Conservation (phyloP, 2,797 vertebrate genomes). For the Chanos chanos region DNA sequence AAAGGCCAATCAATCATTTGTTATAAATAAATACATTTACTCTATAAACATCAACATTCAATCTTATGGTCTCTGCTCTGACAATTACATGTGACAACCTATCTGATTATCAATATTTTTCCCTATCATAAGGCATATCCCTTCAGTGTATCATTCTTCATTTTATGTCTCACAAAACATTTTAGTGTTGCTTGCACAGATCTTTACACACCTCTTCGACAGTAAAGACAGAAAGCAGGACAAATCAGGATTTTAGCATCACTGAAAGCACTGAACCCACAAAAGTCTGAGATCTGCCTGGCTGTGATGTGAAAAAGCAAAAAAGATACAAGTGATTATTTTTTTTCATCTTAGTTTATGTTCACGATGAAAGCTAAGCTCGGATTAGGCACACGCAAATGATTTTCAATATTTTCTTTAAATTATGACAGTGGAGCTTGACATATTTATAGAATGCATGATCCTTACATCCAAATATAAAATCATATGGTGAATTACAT, state of each 20-base stretch:
- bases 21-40: conserved; percentile 15
- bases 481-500: too few species aligned
- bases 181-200: conserved; percentile 8
- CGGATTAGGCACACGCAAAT: too few species aligned
- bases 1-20: conserved; percentile 6
- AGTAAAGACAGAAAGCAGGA: conserved; percentile 17
- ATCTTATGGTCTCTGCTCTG: conserved; percentile 13
- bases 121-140: conserved; percentile 33
- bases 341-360: too few species aligned
- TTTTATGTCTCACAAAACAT: too few species aligned
- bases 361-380: too few species aligned
- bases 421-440: too few species aligned
- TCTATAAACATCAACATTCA: conserved; percentile 1
- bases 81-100: background rate
- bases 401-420: too few species aligned
- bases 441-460: too few species aligned
- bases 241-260: conserved; percentile 27
- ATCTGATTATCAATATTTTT: conserved; percentile 15
- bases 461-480: too few species aligned
- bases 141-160: background rate
- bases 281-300: too few species aligned
- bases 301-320: too few species aligned
- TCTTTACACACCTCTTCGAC: conserved; percentile 12
- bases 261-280: conserved; percentile 8
- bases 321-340: too few species aligned